Evolutionary conservation across 30 jellyfish, hydroid and myxozoan genomes (phyloP).

Genomic region (Nemopilema nomurai): DNA sequence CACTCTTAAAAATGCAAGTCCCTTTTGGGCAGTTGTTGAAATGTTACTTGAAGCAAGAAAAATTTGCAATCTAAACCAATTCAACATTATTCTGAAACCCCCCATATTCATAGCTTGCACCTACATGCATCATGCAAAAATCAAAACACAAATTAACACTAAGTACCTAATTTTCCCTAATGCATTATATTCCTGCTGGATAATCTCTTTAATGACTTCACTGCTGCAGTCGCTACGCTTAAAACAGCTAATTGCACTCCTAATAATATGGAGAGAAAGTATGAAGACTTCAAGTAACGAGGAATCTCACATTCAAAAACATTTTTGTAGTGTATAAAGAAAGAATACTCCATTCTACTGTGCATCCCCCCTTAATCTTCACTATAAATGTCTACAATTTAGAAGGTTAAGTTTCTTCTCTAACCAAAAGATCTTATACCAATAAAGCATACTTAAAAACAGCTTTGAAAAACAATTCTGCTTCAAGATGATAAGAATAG

Average conservation of each 20-base stretch:
- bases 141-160: too few relatives aligned
- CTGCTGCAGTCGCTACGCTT: constrained; percentile 32
- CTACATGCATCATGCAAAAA: too few relatives aligned
- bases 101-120: too few relatives aligned
- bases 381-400: background rate
- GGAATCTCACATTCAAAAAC: too few relatives aligned
- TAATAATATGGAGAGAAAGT: too few relatives aligned
- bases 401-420: too few relatives aligned
- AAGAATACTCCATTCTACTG: background rate
- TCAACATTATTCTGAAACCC: too few relatives aligned
- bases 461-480: background rate
- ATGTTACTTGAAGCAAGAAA: too few relatives aligned
- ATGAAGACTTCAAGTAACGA: background rate
- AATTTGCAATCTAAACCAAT: too few relatives aligned
- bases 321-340: background rate
- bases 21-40: too few relatives aligned
- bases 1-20: too few relatives aligned
- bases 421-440: background rate
- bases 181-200: constrained; percentile 45
- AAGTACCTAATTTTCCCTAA: constrained; percentile 72
- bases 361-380: background rate
- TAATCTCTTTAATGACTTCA: constrained; percentile 25
- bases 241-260: constrained; percentile 58
- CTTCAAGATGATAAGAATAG: too few relatives aligned
- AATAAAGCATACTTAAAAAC: background rate